phyloP scores from a whole-genome alignment of 2,797 vertebrate species.

The Ataeniobius toweri region DNA sequence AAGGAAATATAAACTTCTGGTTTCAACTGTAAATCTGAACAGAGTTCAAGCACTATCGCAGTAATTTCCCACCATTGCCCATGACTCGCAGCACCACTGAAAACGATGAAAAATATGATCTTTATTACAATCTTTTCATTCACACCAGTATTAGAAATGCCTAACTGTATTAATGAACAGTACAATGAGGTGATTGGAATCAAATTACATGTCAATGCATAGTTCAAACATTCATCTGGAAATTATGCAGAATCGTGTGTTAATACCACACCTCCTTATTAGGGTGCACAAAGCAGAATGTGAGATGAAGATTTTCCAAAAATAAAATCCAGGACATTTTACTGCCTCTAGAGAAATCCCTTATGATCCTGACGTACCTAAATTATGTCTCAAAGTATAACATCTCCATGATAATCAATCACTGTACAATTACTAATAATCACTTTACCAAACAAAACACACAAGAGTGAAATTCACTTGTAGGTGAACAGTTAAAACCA shows the following conservation, averaged over 20 bases:
- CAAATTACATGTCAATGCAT: conserved; percentile 66
- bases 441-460: conserved; percentile 39
- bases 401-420: conserved; percentile 31
- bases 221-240: conserved; percentile 49
- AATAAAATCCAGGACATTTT: conserved; percentile 41
- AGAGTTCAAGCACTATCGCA: neutral
- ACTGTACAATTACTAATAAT: conserved; percentile 45
- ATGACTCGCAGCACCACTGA: conserved; percentile 5
- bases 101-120: conserved; percentile 72
- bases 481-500: conserved; percentile 36
- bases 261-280: conserved; percentile 5
- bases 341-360: conserved; percentile 53
- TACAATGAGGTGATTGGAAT: conserved; percentile 60
- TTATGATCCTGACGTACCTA: conserved; percentile 59
- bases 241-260: conserved; percentile 31
- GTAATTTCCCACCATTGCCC: neutral
- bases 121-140: conserved; percentile 78
- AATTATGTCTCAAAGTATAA: conserved; percentile 41
- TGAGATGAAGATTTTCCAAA: conserved; percentile 28
- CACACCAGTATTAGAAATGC: conserved; percentile 68
- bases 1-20: too few species aligned
- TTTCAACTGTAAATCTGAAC: neutral
- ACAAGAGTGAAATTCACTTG: conserved; percentile 40
- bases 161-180: conserved; percentile 61
- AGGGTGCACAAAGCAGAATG: conserved; percentile 30